Conservation (phyloP, 1,140 invertebrate species). For the Metaphire vulgaris region DNA sequence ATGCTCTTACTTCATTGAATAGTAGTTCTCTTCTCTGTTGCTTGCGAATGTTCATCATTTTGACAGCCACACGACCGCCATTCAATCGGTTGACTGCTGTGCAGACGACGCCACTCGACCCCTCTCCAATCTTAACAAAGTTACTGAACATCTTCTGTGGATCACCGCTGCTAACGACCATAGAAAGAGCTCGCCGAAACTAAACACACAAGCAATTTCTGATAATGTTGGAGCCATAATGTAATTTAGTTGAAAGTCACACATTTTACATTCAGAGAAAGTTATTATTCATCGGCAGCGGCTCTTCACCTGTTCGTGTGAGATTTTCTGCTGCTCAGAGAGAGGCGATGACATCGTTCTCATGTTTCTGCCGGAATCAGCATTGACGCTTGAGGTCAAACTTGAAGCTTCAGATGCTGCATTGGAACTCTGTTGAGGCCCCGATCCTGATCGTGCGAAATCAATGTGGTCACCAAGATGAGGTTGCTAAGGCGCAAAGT, state of each 20-base stretch:
- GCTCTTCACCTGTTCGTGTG: neutral
- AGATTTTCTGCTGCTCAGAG: neutral
- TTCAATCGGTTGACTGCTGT: neutral
- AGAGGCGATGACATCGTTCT: neutral
- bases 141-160: conserved; percentile 82
- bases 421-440: neutral
- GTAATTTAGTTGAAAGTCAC: no score
- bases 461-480: neutral
- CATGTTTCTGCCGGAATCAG: neutral
- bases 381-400: neutral
- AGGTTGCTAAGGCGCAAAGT: neutral
- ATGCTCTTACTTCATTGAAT: conserved; percentile 82
- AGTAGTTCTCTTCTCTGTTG: conserved; percentile 91
- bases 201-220: conserved; percentile 49
- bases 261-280: no score
- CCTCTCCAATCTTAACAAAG: conserved; percentile 93
- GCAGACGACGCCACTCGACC: conserved; percentile 9
- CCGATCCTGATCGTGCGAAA: neutral
- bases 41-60: conserved; percentile 96
- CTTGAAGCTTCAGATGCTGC: neutral
- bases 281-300: no score
- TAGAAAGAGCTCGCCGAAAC: conserved; percentile 88
- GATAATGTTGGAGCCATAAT: no score
- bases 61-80: conserved; percentile 73
- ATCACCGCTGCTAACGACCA: conserved; percentile 92